These are phyloP conservation scores for Cladorhizidae sp. DNA, from an alignment of 37 sponge, comb jelly and placozoan genomes.

Conservation along the genomic window DNA sequence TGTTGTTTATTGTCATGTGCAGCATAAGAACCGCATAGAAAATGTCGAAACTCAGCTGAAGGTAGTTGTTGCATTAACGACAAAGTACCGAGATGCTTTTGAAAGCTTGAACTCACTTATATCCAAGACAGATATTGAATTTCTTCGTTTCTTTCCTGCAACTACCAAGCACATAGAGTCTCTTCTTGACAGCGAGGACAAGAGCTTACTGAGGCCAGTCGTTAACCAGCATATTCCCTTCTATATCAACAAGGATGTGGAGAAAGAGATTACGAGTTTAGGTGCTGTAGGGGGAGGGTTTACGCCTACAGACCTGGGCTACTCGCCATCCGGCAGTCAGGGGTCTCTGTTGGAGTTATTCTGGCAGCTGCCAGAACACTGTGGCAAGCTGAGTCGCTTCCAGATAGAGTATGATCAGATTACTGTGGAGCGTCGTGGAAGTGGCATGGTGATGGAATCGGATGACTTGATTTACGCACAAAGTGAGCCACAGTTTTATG, in stretches of 20 bases:
- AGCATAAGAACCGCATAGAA: slow-evolving; percentile 31
- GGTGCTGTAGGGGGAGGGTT: slow-evolving; percentile 79
- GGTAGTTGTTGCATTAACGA: slow-evolving; percentile 1
- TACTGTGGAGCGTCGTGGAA: neutral
- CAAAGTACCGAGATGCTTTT: slow-evolving; percentile 15
- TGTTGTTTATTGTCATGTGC: slow-evolving; percentile 6
- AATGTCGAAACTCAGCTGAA: slow-evolving; percentile 45
- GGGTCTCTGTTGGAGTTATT: slow-evolving; percentile 43
- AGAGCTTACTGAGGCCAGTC: slow-evolving; percentile 21
- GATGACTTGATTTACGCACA: neutral
- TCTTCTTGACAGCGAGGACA: slow-evolving; percentile 45
- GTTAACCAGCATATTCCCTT: slow-evolving; percentile 54
- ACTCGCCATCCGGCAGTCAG: neutral
- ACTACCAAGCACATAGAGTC: slow-evolving; percentile 18
- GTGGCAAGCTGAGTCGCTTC: slow-evolving; percentile 17
- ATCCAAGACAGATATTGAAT: slow-evolving; percentile 27
- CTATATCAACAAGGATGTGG: slow-evolving; percentile 21
- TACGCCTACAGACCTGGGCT: slow-evolving; percentile 43
- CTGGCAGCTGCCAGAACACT: slow-evolving; percentile 39
- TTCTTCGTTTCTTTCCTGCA: slow-evolving; percentile 30
- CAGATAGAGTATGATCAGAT: slow-evolving; percentile 66
- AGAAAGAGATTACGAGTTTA: slow-evolving; percentile 12
- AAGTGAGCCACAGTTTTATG: slow-evolving; percentile 16
- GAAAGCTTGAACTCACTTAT: slow-evolving; percentile 42
- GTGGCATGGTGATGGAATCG: neutral